Base-by-base conservation (phyloP, 2,113 vertebrate genomes). In the Takifugu flavidus region DNA sequence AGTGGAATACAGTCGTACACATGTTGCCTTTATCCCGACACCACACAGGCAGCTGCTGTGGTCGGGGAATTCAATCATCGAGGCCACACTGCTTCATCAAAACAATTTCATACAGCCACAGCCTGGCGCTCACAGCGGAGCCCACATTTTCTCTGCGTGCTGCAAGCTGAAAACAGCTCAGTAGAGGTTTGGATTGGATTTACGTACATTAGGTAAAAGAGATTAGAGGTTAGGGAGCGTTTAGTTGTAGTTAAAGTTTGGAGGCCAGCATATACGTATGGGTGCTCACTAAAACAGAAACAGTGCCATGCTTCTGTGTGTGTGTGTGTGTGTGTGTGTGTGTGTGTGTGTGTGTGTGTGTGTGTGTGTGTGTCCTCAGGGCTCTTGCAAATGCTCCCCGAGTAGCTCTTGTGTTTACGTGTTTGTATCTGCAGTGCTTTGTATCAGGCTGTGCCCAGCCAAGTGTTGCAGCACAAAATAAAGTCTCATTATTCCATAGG, bases 381-480 rank as follows among this genome's bases (percentile, higher is more conserved):
- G 79, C 71, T 78, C 67, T 47, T 25, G 52, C 71, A 78, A 81
- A 83, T 20, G 67, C 79, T 83, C 83, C 82, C 77, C 64, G 44
- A 75, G 83, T 78, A 77, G 68, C 34, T 68, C 72, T 82, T 76
- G 73, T 80, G 79, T 86, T 82, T 79, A 81, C 71, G 68, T 74
- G 75, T 75, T 68, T 74, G 72, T 75, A 74, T 82, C 77, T 74
- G 68, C 65, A 53, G 64, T 68, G 55, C 69, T 73, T 67, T 83
- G 70, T 75, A 70, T 85, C 85, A 64, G 61, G 65, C 79, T 77
- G 80, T 70, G 80, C 59, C 61, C 80, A 84, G 69, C 61, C 83
- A 78, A 83, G 80, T 83, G 67, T 56, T 82, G 75, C 67, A 76
- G 77, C 82, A 81, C 82, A 82, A 85, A 87, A 87, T 85, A 54